Evolutionary conservation across 2,797 vertebrate genomes (phyloP), one percentile per base, ranked within the genome.

Genomic region (Helostoma temminkii): DNA sequence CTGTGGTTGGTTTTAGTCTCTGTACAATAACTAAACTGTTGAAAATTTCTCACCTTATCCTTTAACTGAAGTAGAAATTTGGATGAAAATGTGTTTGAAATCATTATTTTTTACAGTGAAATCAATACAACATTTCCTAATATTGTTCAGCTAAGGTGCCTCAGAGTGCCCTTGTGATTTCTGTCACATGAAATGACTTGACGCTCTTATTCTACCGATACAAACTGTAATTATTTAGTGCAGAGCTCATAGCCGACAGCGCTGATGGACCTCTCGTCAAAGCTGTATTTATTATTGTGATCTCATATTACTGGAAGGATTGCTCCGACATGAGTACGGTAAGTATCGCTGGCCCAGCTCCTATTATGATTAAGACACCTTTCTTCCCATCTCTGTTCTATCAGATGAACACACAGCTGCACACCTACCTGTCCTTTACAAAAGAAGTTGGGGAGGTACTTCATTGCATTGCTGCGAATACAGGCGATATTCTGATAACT

Each of bases 371-470:
- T 19, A 32, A n/a, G 34, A 58, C 14, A 24, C 10, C 36, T 9
- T 49, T 34, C 32, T 34, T 9, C 4, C 32, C n/a, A 10, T 1
- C 9, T 18, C 9, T 26, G 21, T 30, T 25, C n/a, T 37, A 18
- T 24, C 14, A 16, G 14, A 7, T 21, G 11, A 28, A 32, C 5
- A 61, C 7, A 43, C 3, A 47, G 6, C 4, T 1, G 12, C 16
- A 43, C 59, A 47, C 84, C 19, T 74, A 97, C 97, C 95, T 98
- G 97, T 71, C 94, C 96, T 87, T 97, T 98, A 25, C 4, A 59
- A 81, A 98, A 98, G 91, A 96, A 98, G 90, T 97, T 98, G 52
- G 97, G 97, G 50, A 98, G 93, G 71, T 98, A 96, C 74, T 98
- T 98, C 97, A 98, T 98, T 14, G 96, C 97, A 37, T 98, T 98